Base-by-base conservation (phyloP, 2,113 vertebrate species). In the Leiothrix lutea region DNA sequence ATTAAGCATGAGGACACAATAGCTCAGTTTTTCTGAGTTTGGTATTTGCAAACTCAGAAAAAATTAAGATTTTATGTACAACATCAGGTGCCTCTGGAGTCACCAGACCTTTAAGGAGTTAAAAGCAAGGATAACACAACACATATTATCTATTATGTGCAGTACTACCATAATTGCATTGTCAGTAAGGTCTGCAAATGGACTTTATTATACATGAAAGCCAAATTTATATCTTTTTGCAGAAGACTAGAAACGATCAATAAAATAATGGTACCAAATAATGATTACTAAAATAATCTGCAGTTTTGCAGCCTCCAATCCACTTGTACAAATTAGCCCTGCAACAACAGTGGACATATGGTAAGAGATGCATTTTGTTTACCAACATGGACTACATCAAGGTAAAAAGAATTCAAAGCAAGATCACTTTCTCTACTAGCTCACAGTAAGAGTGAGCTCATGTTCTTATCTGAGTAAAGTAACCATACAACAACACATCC, bases 311-410 rank as follows among this genome's bases (percentile, higher is more conserved):
- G 70, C 62, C 24, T 77, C 22, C 5, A 48, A 3, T 47, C 14
- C 40, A 66, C 24, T 69, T 29, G 70, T 0, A 85, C 12, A 86
- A 89, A 77, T 80, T 47, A 88, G 56, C 42, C 26, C 66, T 82
- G 61, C 31, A 82, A 69, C 28, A 91, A 45, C 9, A 91, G 31
- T 29, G 69, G 57, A 65, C 26, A 44, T 31, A 48, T 5, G 5
- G 65, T 33, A 92, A 65, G 19, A 69, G 23, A 92, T 85, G 50
- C 12, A 75, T 92, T 84, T 94, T 92, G 45, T 95, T 91, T 80
- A 88, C 26, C 29, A 85, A 72, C 11, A 44, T 24, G 14, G 31
- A 66, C 35, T 42, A 33, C 23, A 56, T 47, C 26, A 83, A 58
- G 47, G 31, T 56, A 77, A 75, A 82, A 75, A 47, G 35, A 58